Percentiles rank a stretch among this genome's conserved stretches.
phyloP scores from a whole-genome alignment of 2,888 invertebrate species.

The Keiferia lycopersicella region DNA sequence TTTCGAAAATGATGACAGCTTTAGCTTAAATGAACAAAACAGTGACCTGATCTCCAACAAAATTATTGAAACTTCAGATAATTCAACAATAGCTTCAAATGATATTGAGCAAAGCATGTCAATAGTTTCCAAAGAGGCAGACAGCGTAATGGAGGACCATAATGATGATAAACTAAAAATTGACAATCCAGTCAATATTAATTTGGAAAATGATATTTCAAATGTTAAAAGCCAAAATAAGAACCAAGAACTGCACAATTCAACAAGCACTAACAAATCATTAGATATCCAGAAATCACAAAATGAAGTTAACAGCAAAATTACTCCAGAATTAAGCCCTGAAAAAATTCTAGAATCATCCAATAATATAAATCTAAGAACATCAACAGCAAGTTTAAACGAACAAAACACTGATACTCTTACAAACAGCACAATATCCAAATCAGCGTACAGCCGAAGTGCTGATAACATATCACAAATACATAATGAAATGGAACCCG shows the following conservation, averaged over 20 bases:
- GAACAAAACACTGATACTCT: conserved; percentile 40
- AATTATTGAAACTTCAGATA: neutral
- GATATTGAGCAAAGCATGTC: neutral
- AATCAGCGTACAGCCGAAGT: conserved; percentile 58
- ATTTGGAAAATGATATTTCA: neutral
- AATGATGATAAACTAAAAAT: neutral
- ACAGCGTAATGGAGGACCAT: neutral
- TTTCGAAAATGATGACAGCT: neutral
- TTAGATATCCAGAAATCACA: neutral
- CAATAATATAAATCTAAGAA: conserved; percentile 45
- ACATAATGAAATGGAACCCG: conserved; percentile 34
- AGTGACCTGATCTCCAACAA: neutral
- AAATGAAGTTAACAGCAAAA: neutral
- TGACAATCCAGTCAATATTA: neutral
- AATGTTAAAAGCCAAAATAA: neutral
- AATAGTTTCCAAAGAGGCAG: no score
- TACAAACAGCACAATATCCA: conserved; percentile 42
- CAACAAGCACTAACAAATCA: neutral
- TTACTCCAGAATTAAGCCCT: neutral
- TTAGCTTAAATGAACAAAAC: neutral
- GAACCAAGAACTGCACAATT: neutral
- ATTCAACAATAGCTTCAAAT: neutral
- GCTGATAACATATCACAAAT: conserved; percentile 62
- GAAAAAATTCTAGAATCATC: conserved; percentile 23
- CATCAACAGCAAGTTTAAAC: conserved; percentile 61